Base-by-base conservation (phyloP, 2,797 vertebrate genomes). In the Acanthurus tractus region DNA sequence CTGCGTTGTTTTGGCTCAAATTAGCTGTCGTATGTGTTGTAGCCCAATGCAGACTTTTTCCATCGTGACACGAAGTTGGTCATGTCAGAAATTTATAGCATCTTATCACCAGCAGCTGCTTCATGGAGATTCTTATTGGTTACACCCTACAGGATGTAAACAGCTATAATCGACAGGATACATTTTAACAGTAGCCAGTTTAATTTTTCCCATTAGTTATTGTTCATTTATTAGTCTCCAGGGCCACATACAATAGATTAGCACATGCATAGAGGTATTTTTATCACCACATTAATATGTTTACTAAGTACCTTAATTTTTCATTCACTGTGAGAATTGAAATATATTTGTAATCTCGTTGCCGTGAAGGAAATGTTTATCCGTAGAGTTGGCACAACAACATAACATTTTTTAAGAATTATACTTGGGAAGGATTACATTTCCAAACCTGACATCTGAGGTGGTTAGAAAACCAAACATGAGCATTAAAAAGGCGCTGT, bases 391-490 rank as follows among this genome's bases (percentile, higher is more conserved):
- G 84, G 83, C 80, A 77, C 66, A 74, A 76, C 71, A 56, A 56
- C 68, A 44, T 72, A 45, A 48, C 67, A 62, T 70, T 83, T 89
- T 89, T 56, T 46, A 59, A 87, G 29, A 34, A 88, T 89, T 71
- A 79, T 87, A 88, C 86, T 90, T 88, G 36, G 72, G 78, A 77
- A 81, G 79, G 74, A 84, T 86, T 67, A 66, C 13, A 84, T 88
- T 85, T 86, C 81, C 77, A 82, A 86, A 79, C 49, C 62, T 80
- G 69, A 90, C 75, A 87, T 85, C 70, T 84, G 77, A 55, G 50
- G 40, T 63, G 65, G 77, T 73, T 73, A 90, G 79, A 79, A 88
- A 86, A 80, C 56, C 62, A 82, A 83, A 84, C 74, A 78, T 70
- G 70, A 84, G 70, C 61, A 57, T 79, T 74, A 73, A 84, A 68